phyloP scores from a whole-genome alignment of 2,888 invertebrate species.

The Seira sanloemensis region DNA sequence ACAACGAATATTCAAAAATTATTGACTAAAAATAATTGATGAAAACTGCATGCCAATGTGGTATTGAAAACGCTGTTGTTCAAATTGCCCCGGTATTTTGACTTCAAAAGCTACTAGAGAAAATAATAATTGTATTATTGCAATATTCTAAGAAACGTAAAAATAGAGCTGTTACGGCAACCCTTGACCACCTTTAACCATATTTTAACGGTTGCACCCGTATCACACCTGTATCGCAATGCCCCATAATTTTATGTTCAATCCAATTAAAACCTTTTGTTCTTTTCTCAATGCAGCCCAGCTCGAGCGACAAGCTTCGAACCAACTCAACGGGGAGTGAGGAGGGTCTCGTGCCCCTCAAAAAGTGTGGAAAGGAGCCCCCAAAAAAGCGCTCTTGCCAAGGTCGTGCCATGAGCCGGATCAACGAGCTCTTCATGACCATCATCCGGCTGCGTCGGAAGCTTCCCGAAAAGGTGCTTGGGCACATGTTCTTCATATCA shows the following conservation, averaged over 20 bases:
- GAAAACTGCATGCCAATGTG: too few relatives aligned
- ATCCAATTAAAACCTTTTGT: too few relatives aligned
- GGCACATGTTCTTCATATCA: conserved; percentile 73
- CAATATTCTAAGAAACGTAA: not conserved
- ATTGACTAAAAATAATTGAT: too few relatives aligned
- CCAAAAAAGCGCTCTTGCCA: conserved; percentile 64
- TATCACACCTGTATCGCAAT: too few relatives aligned
- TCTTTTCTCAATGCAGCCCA: conserved; percentile 35
- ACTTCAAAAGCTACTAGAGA: too few relatives aligned
- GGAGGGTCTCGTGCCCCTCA: not conserved
- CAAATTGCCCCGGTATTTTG: not conserved
- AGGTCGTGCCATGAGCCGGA: conserved; percentile 69
- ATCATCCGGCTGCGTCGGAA: conserved; percentile 70
- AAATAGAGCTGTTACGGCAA: not conserved
- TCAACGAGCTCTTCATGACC: conserved; percentile 73
- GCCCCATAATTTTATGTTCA: too few relatives aligned
- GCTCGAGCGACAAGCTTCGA: not conserved
- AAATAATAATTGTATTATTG: too few relatives aligned
- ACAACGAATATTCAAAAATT: too few relatives aligned
- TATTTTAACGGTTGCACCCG: too few relatives aligned
- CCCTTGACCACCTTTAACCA: too few relatives aligned
- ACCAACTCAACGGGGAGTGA: conserved; percentile 22
- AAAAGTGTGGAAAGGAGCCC: conserved; percentile 55
- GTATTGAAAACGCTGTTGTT: not conserved
- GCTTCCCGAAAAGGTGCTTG: conserved; percentile 73